Evolutionary conservation across 2,888 invertebrate genomes (phyloP).

Genomic region (Tanytarsus gracilentus): DNA sequence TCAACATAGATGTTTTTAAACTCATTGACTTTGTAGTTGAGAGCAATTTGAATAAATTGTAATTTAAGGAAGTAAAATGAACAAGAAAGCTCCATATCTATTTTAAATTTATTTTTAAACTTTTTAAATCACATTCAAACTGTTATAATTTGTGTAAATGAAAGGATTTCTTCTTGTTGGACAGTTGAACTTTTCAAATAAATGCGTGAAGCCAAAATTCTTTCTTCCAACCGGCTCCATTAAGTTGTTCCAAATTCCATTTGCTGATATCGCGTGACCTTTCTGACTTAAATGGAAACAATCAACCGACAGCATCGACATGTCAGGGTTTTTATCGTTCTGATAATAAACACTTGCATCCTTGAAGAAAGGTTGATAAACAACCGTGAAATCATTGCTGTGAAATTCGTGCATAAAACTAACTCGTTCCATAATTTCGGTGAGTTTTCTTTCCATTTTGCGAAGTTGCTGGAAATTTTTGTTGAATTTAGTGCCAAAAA

Average conservation of each 20-base stretch:
- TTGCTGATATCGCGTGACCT: conserved; percentile 36
- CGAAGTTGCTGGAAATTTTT: conserved; percentile 30
- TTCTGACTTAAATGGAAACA: conserved; percentile 31
- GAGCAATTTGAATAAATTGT: no score
- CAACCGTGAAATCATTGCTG: conserved; percentile 31
- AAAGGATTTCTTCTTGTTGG: conserved; percentile 45
- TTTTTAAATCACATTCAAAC: no score
- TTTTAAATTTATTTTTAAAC: neutral
- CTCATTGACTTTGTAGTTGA: no score
- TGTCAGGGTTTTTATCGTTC: conserved; percentile 28
- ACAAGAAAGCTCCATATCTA: no score
- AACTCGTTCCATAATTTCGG: conserved; percentile 32
- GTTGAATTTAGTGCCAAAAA: conserved; percentile 32
- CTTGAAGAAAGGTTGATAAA: conserved; percentile 31
- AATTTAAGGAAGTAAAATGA: no score
- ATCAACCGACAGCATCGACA: conserved; percentile 32
- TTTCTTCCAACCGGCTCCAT: conserved; percentile 46
- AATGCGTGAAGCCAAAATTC: conserved; percentile 35
- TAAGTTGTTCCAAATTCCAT: conserved; percentile 49
- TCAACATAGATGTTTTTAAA: neutral
- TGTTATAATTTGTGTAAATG: conserved; percentile 38
- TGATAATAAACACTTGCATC: conserved; percentile 30
- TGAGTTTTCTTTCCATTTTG: conserved; percentile 31
- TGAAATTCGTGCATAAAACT: conserved; percentile 31
- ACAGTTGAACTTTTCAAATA: conserved; percentile 42